Percentiles rank a stretch among this genome's conserved stretches.
phyloP scores from a whole-genome alignment of 2,888 invertebrate species.

The Agonopterix arenella region DNA sequence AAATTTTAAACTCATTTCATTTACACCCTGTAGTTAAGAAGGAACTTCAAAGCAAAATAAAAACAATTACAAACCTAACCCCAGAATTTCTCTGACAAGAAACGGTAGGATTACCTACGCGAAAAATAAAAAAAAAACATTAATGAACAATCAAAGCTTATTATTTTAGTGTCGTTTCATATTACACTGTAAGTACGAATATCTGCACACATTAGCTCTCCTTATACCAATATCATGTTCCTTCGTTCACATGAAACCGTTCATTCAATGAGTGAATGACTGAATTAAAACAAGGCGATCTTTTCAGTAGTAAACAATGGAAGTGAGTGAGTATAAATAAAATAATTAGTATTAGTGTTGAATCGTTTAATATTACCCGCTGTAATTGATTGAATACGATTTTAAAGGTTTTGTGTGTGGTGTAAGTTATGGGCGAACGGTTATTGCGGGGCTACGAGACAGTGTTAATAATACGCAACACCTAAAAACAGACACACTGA shows the following conservation, averaged over 20 bases:
- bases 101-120: too few species aligned
- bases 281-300: constrained; percentile 17
- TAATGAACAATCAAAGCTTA: constrained; percentile 31
- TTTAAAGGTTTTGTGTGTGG: constrained; percentile 14
- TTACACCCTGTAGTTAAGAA: too few species aligned
- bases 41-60: too few species aligned
- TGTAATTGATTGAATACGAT: constrained; percentile 44
- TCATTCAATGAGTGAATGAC: constrained; percentile 17
- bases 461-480: too few species aligned
- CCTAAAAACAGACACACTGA: too few species aligned
- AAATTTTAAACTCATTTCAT: too few species aligned
- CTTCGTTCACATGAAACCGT: constrained; percentile 22
- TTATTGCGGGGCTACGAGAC: too few species aligned
- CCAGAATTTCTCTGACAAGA: too few species aligned
- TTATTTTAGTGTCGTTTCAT: constrained; percentile 27
- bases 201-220: constrained; percentile 47
- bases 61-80: too few species aligned
- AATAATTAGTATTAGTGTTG: constrained; percentile 70
- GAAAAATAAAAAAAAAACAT: not conserved
- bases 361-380: constrained; percentile 47
- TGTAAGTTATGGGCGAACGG: not conserved
- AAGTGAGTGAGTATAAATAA: constrained; percentile 28
- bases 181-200: constrained; percentile 24
- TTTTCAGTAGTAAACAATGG: constrained; percentile 14
- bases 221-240: constrained; percentile 34